Evolutionary conservation across 2,113 vertebrate genomes (phyloP).

Genomic region (Chascanopsetta lugubris): DNA sequence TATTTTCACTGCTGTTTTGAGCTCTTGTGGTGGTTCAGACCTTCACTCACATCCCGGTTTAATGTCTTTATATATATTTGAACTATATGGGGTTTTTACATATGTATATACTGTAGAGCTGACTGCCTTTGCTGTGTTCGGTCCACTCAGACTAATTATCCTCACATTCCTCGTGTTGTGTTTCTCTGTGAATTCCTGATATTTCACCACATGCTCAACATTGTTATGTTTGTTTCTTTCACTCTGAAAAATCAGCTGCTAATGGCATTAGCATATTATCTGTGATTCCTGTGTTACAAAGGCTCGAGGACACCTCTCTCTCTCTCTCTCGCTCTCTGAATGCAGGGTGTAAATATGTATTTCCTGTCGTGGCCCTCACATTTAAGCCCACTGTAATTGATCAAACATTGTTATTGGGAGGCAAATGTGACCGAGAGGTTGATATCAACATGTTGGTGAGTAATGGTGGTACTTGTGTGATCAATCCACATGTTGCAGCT

Average conservation of each 20-base stretch:
- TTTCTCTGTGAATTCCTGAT: conserved; percentile 5
- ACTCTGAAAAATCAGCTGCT: conserved; percentile 53
- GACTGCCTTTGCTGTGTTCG: neutral
- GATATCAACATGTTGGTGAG: too few species aligned
- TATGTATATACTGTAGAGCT: too few species aligned
- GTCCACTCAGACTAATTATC: neutral
- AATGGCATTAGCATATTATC: conserved; percentile 45
- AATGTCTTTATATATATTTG: too few species aligned
- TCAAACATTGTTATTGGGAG: neutral
- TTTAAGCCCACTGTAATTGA: neutral
- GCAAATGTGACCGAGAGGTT: neutral
- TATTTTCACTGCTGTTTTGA: conserved; percentile 45
- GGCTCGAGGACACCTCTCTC: conserved; percentile 15
- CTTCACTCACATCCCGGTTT: too few species aligned
- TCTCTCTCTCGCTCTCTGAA: conserved; percentile 22
- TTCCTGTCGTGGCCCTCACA: neutral
- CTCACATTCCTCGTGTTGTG: too few species aligned
- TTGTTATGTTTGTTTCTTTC: conserved; percentile 20
- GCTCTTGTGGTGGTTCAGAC: too few species aligned
- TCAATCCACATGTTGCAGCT: neutral
- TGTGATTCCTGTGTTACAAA: conserved; percentile 29
- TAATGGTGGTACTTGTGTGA: neutral
- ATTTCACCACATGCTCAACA: conserved; percentile 17
- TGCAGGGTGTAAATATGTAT: neutral
- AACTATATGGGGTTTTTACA: too few species aligned